These are phyloP conservation scores for Mormyrus lacerda DNA, from an alignment of 2,113 vertebrate species.

Conservation along the genomic window DNA sequence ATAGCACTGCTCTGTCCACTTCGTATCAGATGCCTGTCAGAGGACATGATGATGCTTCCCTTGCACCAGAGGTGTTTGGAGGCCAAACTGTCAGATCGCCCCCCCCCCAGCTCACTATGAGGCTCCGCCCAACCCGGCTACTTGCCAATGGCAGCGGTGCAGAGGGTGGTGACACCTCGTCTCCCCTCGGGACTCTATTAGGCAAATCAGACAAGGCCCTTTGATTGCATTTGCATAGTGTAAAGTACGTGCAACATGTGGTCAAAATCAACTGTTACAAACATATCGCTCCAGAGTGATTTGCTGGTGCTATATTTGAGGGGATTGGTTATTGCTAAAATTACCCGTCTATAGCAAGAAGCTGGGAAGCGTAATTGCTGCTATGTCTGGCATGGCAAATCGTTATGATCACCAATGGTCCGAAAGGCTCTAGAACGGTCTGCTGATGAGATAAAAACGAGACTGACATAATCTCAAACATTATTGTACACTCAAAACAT, in stretches of 20 bases:
- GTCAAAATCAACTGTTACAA: constrained; percentile 19
- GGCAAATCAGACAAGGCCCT: constrained; percentile 17
- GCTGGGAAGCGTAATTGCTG: constrained; percentile 54
- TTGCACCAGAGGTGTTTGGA: neutral
- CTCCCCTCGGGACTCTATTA: constrained; percentile 8
- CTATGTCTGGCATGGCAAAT: constrained; percentile 55
- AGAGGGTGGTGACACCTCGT: neutral
- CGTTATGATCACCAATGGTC: constrained; percentile 48
- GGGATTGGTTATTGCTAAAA: constrained; percentile 62
- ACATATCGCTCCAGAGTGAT: neutral
- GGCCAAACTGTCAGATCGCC: neutral
- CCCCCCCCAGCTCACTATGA: neutral
- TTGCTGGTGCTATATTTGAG: constrained; percentile 47
- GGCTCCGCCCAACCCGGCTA: neutral
- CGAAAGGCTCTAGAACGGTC: constrained; percentile 55
- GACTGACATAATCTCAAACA: neutral
- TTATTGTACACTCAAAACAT: neutral
- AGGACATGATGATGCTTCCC: neutral
- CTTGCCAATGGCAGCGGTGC: neutral
- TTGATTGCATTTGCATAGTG: constrained; percentile 23
- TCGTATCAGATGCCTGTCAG: neutral
- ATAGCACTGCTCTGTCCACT: neutral
- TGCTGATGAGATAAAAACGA: constrained; percentile 36
- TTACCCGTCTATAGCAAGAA: constrained; percentile 57
- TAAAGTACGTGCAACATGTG: constrained; percentile 15